Percentiles rank a stretch among this genome's conserved stretches.
Evolutionary conservation across 2,888 invertebrate species (phyloP).

Genomic region (Nephrotoma flavescens): DNA sequence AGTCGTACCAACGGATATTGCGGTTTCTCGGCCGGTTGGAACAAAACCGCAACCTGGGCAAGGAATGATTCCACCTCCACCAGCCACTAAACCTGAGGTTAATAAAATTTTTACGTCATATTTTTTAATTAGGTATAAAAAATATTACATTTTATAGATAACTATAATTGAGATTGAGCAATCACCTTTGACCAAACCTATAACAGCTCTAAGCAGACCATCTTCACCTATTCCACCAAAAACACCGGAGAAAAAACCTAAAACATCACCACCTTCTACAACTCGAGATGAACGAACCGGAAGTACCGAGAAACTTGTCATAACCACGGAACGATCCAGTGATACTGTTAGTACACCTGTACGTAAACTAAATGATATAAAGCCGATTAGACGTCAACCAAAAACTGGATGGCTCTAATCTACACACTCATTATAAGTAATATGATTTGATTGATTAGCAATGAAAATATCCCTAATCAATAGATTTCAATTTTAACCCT

Average conservation of each 20-base stretch:
- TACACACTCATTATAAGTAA: background rate
- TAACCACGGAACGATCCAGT: constrained; percentile 15
- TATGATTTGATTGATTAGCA: background rate
- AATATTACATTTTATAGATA: background rate
- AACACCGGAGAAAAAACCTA: background rate
- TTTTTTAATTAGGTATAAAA: background rate
- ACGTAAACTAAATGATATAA: constrained; percentile 38
- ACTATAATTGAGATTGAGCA: background rate
- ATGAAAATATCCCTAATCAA: background rate
- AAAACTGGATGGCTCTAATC: constrained; percentile 45
- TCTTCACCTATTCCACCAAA: background rate
- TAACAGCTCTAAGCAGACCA: background rate
- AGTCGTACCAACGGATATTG: constrained; percentile 13
- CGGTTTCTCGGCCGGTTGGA: constrained; percentile 34
- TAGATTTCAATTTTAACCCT: background rate
- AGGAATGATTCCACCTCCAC: constrained; percentile 32
- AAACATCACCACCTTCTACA: background rate
- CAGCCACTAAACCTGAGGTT: background rate
- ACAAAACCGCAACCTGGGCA: constrained; percentile 34
- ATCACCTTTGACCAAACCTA: background rate
- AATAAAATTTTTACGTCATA: background rate
- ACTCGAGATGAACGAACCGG: constrained; percentile 15
- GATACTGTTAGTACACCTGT: constrained; percentile 27
- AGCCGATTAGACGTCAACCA: constrained; percentile 39
- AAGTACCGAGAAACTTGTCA: constrained; percentile 39